Conservation (phyloP, 53 echinoderm and acorn worm genomes). For the Stichopus horrens region DNA sequence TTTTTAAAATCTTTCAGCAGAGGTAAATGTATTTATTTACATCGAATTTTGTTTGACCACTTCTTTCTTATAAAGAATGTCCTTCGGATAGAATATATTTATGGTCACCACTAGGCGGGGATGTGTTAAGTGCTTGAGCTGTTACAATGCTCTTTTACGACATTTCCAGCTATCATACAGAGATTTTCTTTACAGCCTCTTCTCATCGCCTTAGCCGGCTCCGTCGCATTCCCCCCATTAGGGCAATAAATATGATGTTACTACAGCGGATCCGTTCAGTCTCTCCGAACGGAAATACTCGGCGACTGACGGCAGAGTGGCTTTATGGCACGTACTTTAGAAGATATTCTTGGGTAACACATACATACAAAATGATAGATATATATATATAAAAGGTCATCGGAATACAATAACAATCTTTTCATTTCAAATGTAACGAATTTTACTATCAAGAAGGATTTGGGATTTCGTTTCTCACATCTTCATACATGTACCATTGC, state of each 20-base stretch:
- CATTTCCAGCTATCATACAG: conserved; percentile 15
- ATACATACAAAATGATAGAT: no score
- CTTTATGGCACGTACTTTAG: no score
- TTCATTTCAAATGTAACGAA: no score
- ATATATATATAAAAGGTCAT: no score
- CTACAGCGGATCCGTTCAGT: not conserved
- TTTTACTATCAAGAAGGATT: no score
- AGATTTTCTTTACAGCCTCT: conserved; percentile 8
- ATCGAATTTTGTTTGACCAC: conserved; percentile 20
- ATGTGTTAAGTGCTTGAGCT: conserved; percentile 34
- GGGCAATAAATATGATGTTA: conserved; percentile 47
- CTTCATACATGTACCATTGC: no score
- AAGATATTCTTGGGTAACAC: no score
- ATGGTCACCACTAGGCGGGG: not conserved
- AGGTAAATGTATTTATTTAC: conserved; percentile 36
- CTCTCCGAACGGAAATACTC: no score
- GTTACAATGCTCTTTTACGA: conserved; percentile 21
- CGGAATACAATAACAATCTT: no score
- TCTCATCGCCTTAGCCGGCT: conserved; percentile 36
- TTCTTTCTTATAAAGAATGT: not conserved
- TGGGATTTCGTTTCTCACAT: no score
- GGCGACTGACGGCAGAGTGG: no score
- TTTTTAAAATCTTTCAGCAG: not conserved
- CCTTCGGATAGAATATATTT: conserved; percentile 11
- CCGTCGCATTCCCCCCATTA: conserved; percentile 45